Evolutionary conservation across 2,113 vertebrate species (phyloP).

Genomic region (Cyanocitta stelleri): DNA sequence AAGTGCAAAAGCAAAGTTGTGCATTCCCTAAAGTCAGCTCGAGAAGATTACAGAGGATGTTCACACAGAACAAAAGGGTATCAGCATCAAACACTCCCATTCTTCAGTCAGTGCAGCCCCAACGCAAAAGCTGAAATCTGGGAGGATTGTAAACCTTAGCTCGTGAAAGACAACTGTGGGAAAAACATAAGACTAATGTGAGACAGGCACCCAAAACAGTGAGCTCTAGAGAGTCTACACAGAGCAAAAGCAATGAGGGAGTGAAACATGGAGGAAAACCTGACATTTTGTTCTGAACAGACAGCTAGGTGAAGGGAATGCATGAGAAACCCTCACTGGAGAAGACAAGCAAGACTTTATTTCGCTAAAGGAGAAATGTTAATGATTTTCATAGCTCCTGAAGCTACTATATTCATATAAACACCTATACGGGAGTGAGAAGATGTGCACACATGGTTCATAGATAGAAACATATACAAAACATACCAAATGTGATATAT

Average conservation of each 20-base stretch:
- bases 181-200: not conserved
- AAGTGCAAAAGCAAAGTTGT: slow-evolving; percentile 21
- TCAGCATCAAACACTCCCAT: slow-evolving; percentile 30
- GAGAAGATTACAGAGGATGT: slow-evolving; percentile 41
- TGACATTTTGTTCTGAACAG: not conserved
- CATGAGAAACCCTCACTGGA: not conserved
- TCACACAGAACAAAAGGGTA: slow-evolving; percentile 47
- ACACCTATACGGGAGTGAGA: not conserved
- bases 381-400: not conserved
- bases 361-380: not conserved
- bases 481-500: not conserved
- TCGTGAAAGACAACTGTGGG: not conserved
- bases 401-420: not conserved
- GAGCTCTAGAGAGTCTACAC: not conserved
- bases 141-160: not conserved
- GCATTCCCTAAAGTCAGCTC: slow-evolving; percentile 28
- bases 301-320: not conserved
- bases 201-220: not conserved
- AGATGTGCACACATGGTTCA: not conserved
- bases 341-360: not conserved
- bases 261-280: not conserved
- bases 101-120: not conserved
- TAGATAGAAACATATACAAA: not conserved
- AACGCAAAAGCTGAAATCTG: not conserved
- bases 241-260: not conserved